Evolutionary conservation across 2,888 invertebrate genomes (phyloP), one percentile per base, ranked within the genome.

Genomic region (Pheosia tremula): DNA sequence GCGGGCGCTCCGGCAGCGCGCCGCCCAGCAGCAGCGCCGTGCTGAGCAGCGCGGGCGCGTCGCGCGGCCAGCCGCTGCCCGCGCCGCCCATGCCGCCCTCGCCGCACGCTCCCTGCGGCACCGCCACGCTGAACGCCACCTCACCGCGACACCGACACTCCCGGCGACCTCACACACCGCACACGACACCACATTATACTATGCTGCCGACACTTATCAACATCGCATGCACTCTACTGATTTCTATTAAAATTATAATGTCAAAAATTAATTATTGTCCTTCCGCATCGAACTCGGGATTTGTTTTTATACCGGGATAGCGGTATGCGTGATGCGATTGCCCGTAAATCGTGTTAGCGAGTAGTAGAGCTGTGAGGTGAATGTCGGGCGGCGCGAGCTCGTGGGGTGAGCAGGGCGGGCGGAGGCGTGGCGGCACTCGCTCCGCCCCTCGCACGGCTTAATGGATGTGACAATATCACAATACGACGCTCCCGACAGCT

Each of bases 391-490:
- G 73, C 78, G 81, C 77, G 81, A 71, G 77, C 69, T 74, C 63
- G 71, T 61, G 67, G 66, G 74, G 77, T 69, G 74, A 65, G 74
- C 64, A 55, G 68, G 77, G 78, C 74, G 80, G 72, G 68, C 70
- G 77, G 77, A 80, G 89, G 89, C 89, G 88, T 85, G 89, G 80
- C 84, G 62, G 7, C 57, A 59, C 59, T n/a, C 60, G 82, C 82
- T 67, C 88, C 88, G 87, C 90, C 91, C 83, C 79, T 69, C 79
- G 69, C 78, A 68, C 80, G 79, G 82, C 86, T 88, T 92, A 91
- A 91, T 93, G 90, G 91, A 91, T 90, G 88, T 93, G 91, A 93
- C 91, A 92, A 92, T 87, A 89, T 93, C 90, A 93, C 91, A 92
- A 93, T 87, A 89, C 87, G 90, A 88, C 89, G 91, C 89, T 89